phyloP scores from a whole-genome alignment of 2,888 invertebrate genomes.

The Bursaphelenchus okinawaensis region DNA sequence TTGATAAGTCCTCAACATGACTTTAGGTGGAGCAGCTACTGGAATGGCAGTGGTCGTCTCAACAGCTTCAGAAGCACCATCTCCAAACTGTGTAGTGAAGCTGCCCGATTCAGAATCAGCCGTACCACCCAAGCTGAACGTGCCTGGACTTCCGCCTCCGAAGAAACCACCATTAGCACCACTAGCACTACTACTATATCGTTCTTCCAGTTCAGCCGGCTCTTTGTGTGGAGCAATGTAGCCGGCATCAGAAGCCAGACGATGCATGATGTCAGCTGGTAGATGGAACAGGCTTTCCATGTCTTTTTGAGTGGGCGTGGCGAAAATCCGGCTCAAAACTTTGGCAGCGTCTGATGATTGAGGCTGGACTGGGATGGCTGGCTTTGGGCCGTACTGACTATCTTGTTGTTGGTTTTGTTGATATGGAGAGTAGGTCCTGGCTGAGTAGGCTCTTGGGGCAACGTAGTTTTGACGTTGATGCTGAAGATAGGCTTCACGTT shows the following conservation, averaged over 20 bases:
- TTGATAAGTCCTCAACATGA: conserved; percentile 3
- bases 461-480: not conserved
- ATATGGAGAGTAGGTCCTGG: conserved; percentile 12
- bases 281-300: conserved; percentile 30
- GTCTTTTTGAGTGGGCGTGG: conserved; percentile 27
- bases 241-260: conserved; percentile 27
- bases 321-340: conserved; percentile 18
- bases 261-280: conserved; percentile 27
- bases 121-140: conserved; percentile 1
- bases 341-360: not conserved
- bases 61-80: not conserved
- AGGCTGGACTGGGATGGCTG: not conserved
- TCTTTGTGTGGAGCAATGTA: conserved; percentile 20
- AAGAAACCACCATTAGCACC: conserved; percentile 3
- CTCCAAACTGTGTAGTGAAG: conserved; percentile 3
- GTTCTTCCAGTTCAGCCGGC: not conserved
- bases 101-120: not conserved
- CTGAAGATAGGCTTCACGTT: not conserved
- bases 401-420: not conserved
- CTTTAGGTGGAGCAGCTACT: conserved; percentile 17
- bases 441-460: conserved; percentile 12
- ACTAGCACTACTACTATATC: not conserved
- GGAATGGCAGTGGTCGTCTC: conserved; percentile 8
- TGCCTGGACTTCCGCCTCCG: not conserved
- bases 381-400: not conserved